Conservation (phyloP, 2,797 vertebrate species). For the Echeneis naucrates region DNA sequence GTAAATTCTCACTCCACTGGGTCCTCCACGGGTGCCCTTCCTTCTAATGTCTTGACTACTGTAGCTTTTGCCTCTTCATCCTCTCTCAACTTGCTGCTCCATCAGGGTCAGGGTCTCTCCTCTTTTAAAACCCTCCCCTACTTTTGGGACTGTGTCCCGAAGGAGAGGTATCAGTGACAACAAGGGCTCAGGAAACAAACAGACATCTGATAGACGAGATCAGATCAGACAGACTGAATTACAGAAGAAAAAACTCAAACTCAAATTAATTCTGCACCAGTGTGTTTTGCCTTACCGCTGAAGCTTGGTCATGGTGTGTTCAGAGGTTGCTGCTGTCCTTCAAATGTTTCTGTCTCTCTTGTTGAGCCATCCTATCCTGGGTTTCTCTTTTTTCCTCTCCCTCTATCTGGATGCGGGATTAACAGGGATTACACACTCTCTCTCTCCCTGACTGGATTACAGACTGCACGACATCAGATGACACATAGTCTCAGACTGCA, state of each 20-base stretch:
- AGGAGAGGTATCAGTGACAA: slow-evolving; percentile 83
- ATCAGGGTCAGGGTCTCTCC: slow-evolving; percentile 70
- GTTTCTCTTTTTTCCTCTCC: slow-evolving; percentile 53
- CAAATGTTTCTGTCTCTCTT: slow-evolving; percentile 55
- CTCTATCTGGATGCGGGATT: slow-evolving; percentile 78
- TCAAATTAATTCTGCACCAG: slow-evolving; percentile 10
- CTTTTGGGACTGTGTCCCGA: slow-evolving; percentile 63
- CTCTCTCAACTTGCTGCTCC: slow-evolving; percentile 40
- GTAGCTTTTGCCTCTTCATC: slow-evolving; percentile 36
- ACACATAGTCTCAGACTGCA: slow-evolving; percentile 63
- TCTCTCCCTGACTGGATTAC: slow-evolving; percentile 83
- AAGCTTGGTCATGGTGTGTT: slow-evolving; percentile 27
- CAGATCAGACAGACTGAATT: slow-evolving; percentile 70
- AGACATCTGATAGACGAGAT: slow-evolving; percentile 80
- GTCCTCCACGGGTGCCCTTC: slow-evolving; percentile 15
- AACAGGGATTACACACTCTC: slow-evolving; percentile 81
- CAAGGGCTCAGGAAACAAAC: slow-evolving; percentile 65
- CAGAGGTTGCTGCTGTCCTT: slow-evolving; percentile 60
- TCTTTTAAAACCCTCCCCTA: slow-evolving; percentile 62
- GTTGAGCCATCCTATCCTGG: slow-evolving; percentile 50
- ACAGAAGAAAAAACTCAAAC: slow-evolving; percentile 46
- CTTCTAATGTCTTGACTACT: slow-evolving; percentile 19
- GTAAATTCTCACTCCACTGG: slow-evolving; percentile 30
- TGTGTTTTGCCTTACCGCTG: slow-evolving; percentile 35
- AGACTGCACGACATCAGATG: slow-evolving; percentile 70